Percentiles rank a stretch among this genome's conserved stretches.
Evolutionary conservation across 2,797 vertebrate genomes (phyloP).

Genomic region (Alauda arvensis): DNA sequence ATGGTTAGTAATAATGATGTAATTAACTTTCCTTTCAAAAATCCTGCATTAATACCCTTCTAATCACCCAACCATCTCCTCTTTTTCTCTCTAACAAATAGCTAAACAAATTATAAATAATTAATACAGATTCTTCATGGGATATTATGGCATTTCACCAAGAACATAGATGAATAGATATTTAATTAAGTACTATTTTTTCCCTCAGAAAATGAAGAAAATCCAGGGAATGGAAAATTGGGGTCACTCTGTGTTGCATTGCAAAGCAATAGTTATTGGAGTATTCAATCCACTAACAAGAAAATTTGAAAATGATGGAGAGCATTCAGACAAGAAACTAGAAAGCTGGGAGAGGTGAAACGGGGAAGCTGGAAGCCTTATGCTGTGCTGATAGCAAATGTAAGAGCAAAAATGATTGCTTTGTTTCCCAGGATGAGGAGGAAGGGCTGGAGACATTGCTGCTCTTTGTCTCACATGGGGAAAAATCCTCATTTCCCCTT

Average conservation of each 20-base stretch:
- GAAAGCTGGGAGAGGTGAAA: slow-evolving; percentile 56
- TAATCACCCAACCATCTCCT: neutral
- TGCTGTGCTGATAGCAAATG: neutral
- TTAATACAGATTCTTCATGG: neutral
- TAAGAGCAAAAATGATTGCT: slow-evolving; percentile 38
- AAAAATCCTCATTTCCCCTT: neutral
- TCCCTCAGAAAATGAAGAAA: slow-evolving; percentile 61
- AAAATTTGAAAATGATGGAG: slow-evolving; percentile 67
- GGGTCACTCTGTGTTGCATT: slow-evolving; percentile 43
- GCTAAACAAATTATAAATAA: neutral
- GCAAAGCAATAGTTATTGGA: slow-evolving; percentile 55
- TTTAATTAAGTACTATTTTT: slow-evolving; percentile 60
- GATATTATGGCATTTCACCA: slow-evolving; percentile 29
- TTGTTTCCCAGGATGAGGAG: slow-evolving; percentile 2
- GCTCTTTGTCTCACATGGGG: neutral
- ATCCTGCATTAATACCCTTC: neutral
- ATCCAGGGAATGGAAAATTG: slow-evolving; percentile 55
- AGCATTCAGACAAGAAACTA: slow-evolving; percentile 58
- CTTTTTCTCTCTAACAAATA: neutral
- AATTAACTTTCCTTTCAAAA: neutral
- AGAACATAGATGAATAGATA: slow-evolving; percentile 55
- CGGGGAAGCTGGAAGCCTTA: neutral
- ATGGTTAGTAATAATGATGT: neutral
- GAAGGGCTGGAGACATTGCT: neutral
- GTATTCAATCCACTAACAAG: slow-evolving; percentile 48